Evolutionary conservation across 2,113 vertebrate species (phyloP).

Genomic region (Rostratula benghalensis): DNA sequence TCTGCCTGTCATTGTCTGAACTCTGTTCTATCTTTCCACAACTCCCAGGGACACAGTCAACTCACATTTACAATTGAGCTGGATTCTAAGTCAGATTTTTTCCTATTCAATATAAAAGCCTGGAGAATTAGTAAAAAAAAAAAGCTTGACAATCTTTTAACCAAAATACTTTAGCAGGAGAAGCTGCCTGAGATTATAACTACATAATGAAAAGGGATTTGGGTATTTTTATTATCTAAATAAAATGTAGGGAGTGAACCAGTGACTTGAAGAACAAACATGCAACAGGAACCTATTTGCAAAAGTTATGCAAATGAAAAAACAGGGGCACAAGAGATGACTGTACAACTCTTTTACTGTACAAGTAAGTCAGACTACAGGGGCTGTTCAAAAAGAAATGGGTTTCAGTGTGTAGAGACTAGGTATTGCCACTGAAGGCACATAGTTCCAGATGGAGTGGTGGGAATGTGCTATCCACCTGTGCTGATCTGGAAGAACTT

Average conservation of each 20-base stretch:
- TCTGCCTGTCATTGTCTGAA: conserved; percentile 19
- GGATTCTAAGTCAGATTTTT: not conserved
- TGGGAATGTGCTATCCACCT: not conserved
- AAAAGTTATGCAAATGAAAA: not conserved
- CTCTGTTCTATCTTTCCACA: not conserved
- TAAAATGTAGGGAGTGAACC: not conserved
- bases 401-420: not conserved
- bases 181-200: not conserved
- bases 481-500: not conserved
- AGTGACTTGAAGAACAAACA: not conserved
- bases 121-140: not conserved
- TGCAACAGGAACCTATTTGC: not conserved
- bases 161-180: not conserved
- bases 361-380: not conserved
- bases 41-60: conserved; percentile 1
- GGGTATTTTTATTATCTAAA: not conserved
- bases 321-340: not conserved
- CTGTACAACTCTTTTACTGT: not conserved
- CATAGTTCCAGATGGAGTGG: not conserved
- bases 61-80: not conserved
- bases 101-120: not conserved
- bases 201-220: not conserved
- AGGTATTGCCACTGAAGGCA: not conserved
- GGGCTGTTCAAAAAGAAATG: not conserved
- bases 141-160: not conserved